Percentiles rank a stretch among this genome's conserved stretches.
phyloP scores from a whole-genome alignment of 2,113 vertebrate species.

The Alces alces region DNA sequence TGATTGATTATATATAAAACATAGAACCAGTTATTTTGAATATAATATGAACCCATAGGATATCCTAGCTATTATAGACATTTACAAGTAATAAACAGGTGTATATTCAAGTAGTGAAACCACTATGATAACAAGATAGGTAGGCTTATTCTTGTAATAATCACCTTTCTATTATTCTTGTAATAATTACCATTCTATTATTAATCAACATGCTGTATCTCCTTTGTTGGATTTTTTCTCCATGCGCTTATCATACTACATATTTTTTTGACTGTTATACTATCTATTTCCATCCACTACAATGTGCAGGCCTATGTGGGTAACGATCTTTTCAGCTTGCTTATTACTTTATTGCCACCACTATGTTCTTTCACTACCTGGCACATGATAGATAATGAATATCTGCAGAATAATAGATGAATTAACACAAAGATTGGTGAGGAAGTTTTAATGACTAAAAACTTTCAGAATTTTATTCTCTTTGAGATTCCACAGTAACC shows the following conservation, averaged over 20 bases:
- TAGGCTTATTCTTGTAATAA: neutral
- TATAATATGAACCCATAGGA: neutral
- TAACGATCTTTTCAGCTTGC: neutral
- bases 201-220: neutral
- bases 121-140: neutral
- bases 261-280: neutral
- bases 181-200: neutral
- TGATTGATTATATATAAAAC: neutral
- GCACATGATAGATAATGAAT: neutral
- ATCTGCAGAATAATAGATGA: neutral
- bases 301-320: neutral
- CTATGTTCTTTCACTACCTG: neutral
- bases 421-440: neutral
- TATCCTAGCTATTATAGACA: conserved; percentile 7
- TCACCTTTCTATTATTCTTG: neutral
- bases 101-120: neutral
- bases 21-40: neutral
- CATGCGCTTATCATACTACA: neutral
- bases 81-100: neutral
- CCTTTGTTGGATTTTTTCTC: neutral
- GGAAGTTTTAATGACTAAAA: neutral
- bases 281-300: neutral
- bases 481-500: neutral
- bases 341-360: neutral
- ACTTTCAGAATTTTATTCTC: neutral